A percentile compares a stretch with the other conserved stretches of the same genome.
Conservation (phyloP, 1,140 invertebrate genomes). For the Eufriesea mexicana region DNA sequence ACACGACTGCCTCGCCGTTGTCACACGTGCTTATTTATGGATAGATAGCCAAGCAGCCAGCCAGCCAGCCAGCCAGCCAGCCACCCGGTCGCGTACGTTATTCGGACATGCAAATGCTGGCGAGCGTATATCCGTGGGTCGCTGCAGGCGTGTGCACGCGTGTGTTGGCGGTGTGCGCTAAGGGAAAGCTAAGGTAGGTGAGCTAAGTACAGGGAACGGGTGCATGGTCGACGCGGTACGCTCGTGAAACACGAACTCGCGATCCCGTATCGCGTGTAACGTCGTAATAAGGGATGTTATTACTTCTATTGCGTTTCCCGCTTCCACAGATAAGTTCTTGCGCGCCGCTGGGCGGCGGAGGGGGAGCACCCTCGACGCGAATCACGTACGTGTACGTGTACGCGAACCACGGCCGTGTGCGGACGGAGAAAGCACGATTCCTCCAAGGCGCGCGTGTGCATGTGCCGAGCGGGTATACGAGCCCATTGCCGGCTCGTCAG, state of each 20-base stretch:
- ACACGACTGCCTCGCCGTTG: conserved; percentile 21
- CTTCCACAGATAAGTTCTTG: conserved; percentile 64
- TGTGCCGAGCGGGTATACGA: conserved; percentile 5
- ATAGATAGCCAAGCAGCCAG: conserved; percentile 29
- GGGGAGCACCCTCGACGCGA: conserved; percentile 21
- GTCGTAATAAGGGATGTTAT: conserved; percentile 71
- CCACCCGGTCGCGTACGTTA: conserved; percentile 21
- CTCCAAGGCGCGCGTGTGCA: neutral
- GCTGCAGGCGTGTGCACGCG: neutral
- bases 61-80: neutral
- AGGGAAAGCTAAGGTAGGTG: conserved; percentile 23
- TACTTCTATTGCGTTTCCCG: conserved; percentile 69
- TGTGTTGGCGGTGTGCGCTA: too few species aligned
- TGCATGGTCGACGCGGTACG: conserved; percentile 50
- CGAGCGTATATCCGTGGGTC: too few species aligned
- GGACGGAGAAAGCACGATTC: conserved; percentile 49
- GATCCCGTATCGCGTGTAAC: conserved; percentile 68
- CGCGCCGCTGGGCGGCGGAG: conserved; percentile 13
- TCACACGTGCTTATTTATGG: conserved; percentile 40
- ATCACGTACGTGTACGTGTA: conserved; percentile 9
- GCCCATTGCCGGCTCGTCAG: conserved; percentile 36
- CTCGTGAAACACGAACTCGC: conserved; percentile 66
- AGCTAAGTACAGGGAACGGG: conserved; percentile 60
- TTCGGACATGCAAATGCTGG: conserved; percentile 30
- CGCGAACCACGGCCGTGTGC: neutral